Conservation (phyloP, 2,113 vertebrate genomes). For the Chrysemys picta region DNA sequence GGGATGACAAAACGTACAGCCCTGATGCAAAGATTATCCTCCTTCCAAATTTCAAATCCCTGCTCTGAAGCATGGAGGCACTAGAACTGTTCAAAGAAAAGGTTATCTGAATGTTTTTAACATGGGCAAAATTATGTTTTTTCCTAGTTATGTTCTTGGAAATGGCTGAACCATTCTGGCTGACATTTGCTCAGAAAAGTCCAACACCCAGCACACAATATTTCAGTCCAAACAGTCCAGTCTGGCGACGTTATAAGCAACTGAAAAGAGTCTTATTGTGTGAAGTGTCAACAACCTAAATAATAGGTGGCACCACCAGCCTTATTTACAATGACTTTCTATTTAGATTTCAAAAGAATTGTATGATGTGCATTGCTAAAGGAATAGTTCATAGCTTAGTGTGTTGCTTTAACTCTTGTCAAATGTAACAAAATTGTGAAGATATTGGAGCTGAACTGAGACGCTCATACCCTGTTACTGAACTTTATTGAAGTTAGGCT, state of each 20-base stretch:
- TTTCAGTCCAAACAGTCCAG: not conserved
- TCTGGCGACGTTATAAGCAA: not conserved
- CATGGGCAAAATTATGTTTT: not conserved
- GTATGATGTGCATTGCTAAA: not conserved
- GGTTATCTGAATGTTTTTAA: not conserved
- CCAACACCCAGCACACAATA: not conserved
- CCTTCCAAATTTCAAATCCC: not conserved
- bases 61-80: not conserved
- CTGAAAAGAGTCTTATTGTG: not conserved
- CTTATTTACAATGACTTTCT: not conserved
- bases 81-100: not conserved
- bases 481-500: not conserved
- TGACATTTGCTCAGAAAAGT: not conserved
- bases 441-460: not conserved
- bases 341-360: not conserved
- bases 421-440: not conserved
- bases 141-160: not conserved
- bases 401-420: not conserved
- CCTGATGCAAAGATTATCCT: not conserved
- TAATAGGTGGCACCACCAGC: not conserved
- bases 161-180: not conserved
- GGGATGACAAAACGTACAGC: not conserved
- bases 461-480: not conserved
- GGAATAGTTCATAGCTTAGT: not conserved
- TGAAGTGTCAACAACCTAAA: not conserved